phyloP scores from a whole-genome alignment of 2,888 invertebrate genomes.

The Elysia crispata region DNA sequence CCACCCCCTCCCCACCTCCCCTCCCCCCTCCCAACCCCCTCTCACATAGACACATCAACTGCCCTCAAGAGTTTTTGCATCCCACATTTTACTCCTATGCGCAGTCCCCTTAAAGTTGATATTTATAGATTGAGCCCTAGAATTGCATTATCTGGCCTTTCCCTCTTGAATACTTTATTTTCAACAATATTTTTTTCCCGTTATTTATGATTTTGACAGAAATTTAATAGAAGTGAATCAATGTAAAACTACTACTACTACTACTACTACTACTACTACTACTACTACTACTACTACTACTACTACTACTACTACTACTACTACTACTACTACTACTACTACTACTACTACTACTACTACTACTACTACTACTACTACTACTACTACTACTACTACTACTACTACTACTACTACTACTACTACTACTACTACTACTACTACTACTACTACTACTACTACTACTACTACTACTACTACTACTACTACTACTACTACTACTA shows the following conservation, averaged over 20 bases:
- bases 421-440: background rate
- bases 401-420: background rate
- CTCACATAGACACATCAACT: too few species aligned
- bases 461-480: background rate
- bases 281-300: constrained; percentile 10
- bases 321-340: constrained; percentile 9
- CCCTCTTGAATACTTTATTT: too few species aligned
- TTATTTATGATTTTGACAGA: too few species aligned
- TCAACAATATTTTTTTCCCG: too few species aligned
- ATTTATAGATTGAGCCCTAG: too few species aligned
- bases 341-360: constrained; percentile 9
- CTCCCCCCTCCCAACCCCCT: too few species aligned
- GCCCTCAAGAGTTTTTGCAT: too few species aligned
- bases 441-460: background rate
- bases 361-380: background rate
- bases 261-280: constrained; percentile 20
- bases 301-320: constrained; percentile 9
- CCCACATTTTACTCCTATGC: too few species aligned
- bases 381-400: background rate
- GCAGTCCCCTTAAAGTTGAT: too few species aligned
- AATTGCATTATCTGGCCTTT: too few species aligned
- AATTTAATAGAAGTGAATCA: too few species aligned
- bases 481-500: background rate
- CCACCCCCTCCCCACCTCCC: too few species aligned
- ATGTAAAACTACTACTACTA: constrained; percentile 14